Base-by-base conservation (phyloP, 2,888 invertebrate genomes). In the Thymelicus acteon region DNA sequence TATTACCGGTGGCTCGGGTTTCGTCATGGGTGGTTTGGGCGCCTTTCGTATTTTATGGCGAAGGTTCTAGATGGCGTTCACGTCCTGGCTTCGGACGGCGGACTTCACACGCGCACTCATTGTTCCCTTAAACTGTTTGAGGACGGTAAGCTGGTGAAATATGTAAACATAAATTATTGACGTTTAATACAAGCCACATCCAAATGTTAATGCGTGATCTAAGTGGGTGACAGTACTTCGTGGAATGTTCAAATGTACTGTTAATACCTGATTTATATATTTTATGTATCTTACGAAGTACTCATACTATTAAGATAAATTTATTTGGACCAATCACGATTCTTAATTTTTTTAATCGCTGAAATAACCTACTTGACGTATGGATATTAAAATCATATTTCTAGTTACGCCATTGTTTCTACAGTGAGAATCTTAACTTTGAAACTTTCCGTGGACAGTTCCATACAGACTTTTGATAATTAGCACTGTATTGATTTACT, bases 1-100 rank as follows among this genome's bases (percentile, higher is more conserved):
- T 91, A 92, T 89, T 90, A 85, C 87, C 84, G 81, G 80, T 76
- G 81, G 85, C 80, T 82, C 82, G 85, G 85, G 79, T 85, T 89
- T 88, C 92, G 82, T 84, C 92, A 91, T 92, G 92, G 93, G 93
- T 92, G 93, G 93, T 84, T 84, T 81, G 82, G 66, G 72, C 72
- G 65, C 74, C 74, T 76, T 76, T 77, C 75, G 73, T 49, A 39
- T 81, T 83, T 80, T 78, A 79, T 78, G 77, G 75, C 78, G 74
- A 72, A 75, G 72, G 71, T 72, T 75, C 74, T 58, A 72, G 65
- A 73, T 71, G 75, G 72, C 39, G 67, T 54, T 31, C 31, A 5
- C 44, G 44, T 12, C 12, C 10, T 12, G 44, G 12, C 44, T 8
- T 6, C 12, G 44, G 24, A 54, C 40, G 49, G 13, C 19, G 67